Evolutionary conservation across 2,888 invertebrate species (phyloP).

Genomic region (Spilosoma lubricipeda): DNA sequence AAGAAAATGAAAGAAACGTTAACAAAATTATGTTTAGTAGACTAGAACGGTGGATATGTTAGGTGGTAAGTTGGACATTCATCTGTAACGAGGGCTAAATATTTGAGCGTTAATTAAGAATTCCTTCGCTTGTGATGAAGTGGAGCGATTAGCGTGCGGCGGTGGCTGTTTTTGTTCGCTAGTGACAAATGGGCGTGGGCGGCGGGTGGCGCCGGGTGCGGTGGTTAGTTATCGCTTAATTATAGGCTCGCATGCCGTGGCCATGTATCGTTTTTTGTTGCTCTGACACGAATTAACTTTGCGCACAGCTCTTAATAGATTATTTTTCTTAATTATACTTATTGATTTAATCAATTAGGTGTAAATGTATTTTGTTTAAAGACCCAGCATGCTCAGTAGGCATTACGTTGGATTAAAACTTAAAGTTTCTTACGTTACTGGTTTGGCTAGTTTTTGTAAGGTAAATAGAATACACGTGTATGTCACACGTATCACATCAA

Average conservation of each 20-base stretch:
- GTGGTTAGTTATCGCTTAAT: constrained; percentile 49
- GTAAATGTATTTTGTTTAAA: background rate
- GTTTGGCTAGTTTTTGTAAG: no score
- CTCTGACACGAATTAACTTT: constrained; percentile 11
- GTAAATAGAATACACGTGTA: no score
- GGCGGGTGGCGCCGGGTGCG: constrained; percentile 28
- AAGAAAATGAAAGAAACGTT: background rate
- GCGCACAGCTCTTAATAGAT: background rate
- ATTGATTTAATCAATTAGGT: background rate
- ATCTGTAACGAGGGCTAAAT: constrained; percentile 25
- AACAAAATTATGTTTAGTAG: background rate
- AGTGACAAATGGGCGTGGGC: constrained; percentile 49
- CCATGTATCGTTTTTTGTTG: constrained; percentile 34
- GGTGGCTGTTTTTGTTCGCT: constrained; percentile 41
- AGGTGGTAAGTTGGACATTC: constrained; percentile 26
- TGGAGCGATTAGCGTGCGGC: constrained; percentile 41
- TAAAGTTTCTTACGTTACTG: background rate
- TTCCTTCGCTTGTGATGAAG: constrained; percentile 33
- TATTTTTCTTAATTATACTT: background rate
- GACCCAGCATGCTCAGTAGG: background rate
- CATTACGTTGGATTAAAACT: background rate
- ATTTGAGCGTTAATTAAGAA: constrained; percentile 51
- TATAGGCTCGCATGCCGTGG: constrained; percentile 41
- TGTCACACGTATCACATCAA: no score
- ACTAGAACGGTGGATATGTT: constrained; percentile 26